A percentile compares a stretch with the other conserved stretches of the same genome.
Conservation (phyloP, 2,113 vertebrate genomes). For the Gnathonemus echidnorhynchus region DNA sequence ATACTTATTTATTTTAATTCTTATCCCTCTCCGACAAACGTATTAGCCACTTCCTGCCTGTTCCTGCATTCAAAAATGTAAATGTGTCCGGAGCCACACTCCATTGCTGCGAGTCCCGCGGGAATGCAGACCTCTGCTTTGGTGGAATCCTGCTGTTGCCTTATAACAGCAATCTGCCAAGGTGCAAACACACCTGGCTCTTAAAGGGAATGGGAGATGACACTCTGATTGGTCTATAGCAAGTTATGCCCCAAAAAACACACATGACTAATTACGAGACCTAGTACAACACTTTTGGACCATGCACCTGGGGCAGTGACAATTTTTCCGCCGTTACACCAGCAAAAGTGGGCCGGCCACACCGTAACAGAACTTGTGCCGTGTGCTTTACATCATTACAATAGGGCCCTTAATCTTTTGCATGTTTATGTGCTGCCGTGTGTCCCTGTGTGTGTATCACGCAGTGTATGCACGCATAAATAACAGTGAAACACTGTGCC, state of each 20-base stretch:
- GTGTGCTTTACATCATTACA: neutral
- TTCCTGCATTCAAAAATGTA: neutral
- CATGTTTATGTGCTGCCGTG: neutral
- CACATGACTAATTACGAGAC: neutral
- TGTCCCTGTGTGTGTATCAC: neutral
- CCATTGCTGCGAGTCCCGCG: neutral
- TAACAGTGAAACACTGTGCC: neutral
- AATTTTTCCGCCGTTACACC: neutral
- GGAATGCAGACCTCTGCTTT: neutral
- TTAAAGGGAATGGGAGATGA: neutral
- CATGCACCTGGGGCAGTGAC: neutral
- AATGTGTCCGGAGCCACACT: neutral
- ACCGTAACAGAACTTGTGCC: neutral
- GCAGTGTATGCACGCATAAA: neutral
- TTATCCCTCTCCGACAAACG: neutral
- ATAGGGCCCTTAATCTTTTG: neutral
- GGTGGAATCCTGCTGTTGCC: neutral
- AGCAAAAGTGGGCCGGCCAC: neutral
- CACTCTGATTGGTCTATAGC: neutral
- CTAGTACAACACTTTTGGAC: neutral
- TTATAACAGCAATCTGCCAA: neutral
- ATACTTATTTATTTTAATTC: neutral
- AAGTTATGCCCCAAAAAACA: neutral
- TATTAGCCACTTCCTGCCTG: neutral
- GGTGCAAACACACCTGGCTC: neutral